A percentile compares a stretch with the other conserved stretches of the same genome.
These are phyloP conservation scores for Perca schrenkii DNA, from an alignment of 2,113 vertebrate genomes.

Conservation along the genomic window DNA sequence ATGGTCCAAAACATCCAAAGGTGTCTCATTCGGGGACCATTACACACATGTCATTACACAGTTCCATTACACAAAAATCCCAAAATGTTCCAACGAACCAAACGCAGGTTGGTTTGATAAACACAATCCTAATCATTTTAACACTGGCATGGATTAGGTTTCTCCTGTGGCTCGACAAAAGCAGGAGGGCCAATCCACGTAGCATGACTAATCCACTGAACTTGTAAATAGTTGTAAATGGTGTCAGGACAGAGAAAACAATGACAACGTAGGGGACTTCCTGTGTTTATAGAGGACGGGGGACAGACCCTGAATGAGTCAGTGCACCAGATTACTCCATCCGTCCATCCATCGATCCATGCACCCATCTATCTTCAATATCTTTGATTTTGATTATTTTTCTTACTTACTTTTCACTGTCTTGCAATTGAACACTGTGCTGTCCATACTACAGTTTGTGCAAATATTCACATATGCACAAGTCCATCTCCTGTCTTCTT, in stretches of 20 bases:
- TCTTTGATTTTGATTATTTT: conserved; percentile 14
- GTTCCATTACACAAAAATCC: conserved; percentile 69
- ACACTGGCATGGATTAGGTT: conserved; percentile 73
- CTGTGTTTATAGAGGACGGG: conserved; percentile 85
- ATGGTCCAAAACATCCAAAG: conserved; percentile 55
- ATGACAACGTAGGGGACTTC: conserved; percentile 85
- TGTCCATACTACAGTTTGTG: background rate
- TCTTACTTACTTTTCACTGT: background rate
- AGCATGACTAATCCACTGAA: conserved; percentile 86
- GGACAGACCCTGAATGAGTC: conserved; percentile 79
- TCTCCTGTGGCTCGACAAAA: conserved; percentile 75
- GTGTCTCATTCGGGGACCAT: conserved; percentile 63
- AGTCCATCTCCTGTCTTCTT: background rate
- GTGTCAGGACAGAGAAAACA: conserved; percentile 85
- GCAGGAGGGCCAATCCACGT: conserved; percentile 66
- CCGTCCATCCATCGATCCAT: conserved; percentile 47
- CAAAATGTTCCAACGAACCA: conserved; percentile 68
- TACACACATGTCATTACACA: conserved; percentile 69
- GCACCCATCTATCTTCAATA: conserved; percentile 21
- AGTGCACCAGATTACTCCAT: conserved; percentile 75
- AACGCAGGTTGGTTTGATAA: conserved; percentile 73
- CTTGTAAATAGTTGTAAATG: conserved; percentile 83
- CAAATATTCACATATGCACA: background rate
- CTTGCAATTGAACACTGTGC: background rate
- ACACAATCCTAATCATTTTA: conserved; percentile 79